A percentile compares a stretch with the other conserved stretches of the same genome.
phyloP scores from a whole-genome alignment of 2,888 invertebrate genomes.

The Malthinus flaveolus region DNA sequence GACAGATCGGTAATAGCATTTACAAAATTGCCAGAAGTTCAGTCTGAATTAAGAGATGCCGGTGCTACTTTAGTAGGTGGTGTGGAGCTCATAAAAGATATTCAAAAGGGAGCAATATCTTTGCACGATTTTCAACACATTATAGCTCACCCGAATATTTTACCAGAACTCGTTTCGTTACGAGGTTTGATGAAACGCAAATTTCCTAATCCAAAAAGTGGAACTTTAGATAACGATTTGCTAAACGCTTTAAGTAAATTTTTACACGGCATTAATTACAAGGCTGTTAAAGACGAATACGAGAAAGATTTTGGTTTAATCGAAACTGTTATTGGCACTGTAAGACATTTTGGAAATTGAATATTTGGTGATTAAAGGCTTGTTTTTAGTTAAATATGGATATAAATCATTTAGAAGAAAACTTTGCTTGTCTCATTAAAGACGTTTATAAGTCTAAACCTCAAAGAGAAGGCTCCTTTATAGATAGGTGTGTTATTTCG shows the following conservation, averaged over 20 bases:
- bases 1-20: slow-evolving; percentile 74
- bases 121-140: slow-evolving; percentile 72
- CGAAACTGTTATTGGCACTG: slow-evolving; percentile 70
- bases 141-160: slow-evolving; percentile 78
- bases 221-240: slow-evolving; percentile 71
- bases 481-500: slow-evolving; percentile 60
- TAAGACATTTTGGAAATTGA: slow-evolving; percentile 49
- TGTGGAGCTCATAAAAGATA: slow-evolving; percentile 72
- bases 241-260: slow-evolving; percentile 65
- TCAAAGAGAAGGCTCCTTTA: slow-evolving; percentile 69
- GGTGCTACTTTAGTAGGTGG: slow-evolving; percentile 78
- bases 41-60: slow-evolving; percentile 64
- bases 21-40: slow-evolving; percentile 66
- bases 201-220: slow-evolving; percentile 71
- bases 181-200: slow-evolving; percentile 77
- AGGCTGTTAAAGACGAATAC: slow-evolving; percentile 66
- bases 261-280: slow-evolving; percentile 71
- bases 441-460: slow-evolving; percentile 69
- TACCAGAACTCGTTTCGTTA: slow-evolving; percentile 74
- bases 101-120: slow-evolving; percentile 72
- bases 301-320: slow-evolving; percentile 74
- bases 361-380: not conserved
- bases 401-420: slow-evolving; percentile 68
- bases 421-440: slow-evolving; percentile 66
- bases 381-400: slow-evolving; percentile 74